These are phyloP conservation scores for Aelia acuminata DNA, from an alignment of 2,888 invertebrate species.

Conservation along the genomic window DNA sequence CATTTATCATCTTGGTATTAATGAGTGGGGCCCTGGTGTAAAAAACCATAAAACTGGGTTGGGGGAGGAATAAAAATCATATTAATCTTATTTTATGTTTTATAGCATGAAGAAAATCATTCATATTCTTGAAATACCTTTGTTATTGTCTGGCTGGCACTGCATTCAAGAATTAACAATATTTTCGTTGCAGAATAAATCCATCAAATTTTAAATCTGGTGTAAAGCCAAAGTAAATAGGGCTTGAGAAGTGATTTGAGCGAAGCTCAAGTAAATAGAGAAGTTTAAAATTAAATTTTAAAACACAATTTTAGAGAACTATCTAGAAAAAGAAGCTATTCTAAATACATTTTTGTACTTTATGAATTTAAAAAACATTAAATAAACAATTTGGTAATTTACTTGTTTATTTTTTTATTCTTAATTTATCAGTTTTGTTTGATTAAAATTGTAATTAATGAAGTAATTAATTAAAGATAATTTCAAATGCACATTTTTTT, in stretches of 20 bases:
- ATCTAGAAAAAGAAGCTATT: not conserved
- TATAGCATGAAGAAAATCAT: not conserved
- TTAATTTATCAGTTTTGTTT: too few species aligned
- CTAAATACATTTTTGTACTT: not conserved
- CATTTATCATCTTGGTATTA: too few species aligned
- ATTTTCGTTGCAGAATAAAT: constrained; percentile 8
- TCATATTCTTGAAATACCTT: not conserved
- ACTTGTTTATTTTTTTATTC: too few species aligned
- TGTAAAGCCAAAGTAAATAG: constrained; percentile 25
- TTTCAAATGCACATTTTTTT: too few species aligned
- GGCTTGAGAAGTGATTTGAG: constrained; percentile 1
- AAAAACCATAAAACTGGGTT: too few species aligned
- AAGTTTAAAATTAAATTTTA: not conserved
- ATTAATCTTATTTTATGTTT: not conserved
- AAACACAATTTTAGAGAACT: not conserved
- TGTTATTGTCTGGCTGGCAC: not conserved
- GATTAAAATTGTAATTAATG: too few species aligned
- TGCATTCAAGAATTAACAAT: not conserved
- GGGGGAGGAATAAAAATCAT: too few species aligned
- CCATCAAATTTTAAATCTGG: constrained; percentile 14
- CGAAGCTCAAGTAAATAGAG: not conserved
- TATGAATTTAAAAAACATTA: not conserved
- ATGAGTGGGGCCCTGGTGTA: too few species aligned
- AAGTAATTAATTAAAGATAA: too few species aligned
- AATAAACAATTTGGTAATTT: not conserved